Base-by-base conservation (phyloP, 2,797 vertebrate genomes). In the Scyliorhinus canicula region DNA sequence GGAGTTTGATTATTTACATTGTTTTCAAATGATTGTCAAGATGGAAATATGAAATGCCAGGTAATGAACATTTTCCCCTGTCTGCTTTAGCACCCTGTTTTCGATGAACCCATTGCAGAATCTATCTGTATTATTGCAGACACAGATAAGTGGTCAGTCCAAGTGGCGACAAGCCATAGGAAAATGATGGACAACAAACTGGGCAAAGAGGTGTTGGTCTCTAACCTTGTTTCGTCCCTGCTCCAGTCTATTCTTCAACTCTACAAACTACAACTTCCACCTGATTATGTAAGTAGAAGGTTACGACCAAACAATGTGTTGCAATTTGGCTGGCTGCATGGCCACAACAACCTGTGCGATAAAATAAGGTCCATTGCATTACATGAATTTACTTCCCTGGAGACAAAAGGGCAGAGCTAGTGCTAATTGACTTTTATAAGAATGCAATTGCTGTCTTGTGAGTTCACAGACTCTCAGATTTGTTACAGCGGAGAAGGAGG, bases 91-190 rank as follows among this genome's bases (percentile, higher is more conserved):
- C 98, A 98, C 95, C 98, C 98, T 0, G 98, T 98, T 47, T 96
- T 98, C 55, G 98, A 98, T 94, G 98, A 98, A 95, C 98, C 98
- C 0, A 97, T 98, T 52, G 98, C 98, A 0, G 98, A 98, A 96
- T 98, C 98, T 0, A 95, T 98, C 95, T 98, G 98, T 88, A 98
- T 98, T 95, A 97, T 98, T 84, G 98, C 98, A 85, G 98, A 98
- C 96, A 98, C 97, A 0, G 98, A 98, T 95, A 98, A 97, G 95
- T 97, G 98, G 97, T 98, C 97, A 0, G 98, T 98, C 12, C 98
- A 98, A 96, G 97, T 98, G 95, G 98, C 97, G 95, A 98, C 98
- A 0, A 98, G 98, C 96, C 98, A 98, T 97, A 97, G 97, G 93
- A 97, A 97, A 0, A 95, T 96, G 95, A 95, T 95, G 95, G 98